Evolutionary conservation across 2,113 vertebrate genomes (phyloP).

Genomic region (Ailuropoda melanoleuca): DNA sequence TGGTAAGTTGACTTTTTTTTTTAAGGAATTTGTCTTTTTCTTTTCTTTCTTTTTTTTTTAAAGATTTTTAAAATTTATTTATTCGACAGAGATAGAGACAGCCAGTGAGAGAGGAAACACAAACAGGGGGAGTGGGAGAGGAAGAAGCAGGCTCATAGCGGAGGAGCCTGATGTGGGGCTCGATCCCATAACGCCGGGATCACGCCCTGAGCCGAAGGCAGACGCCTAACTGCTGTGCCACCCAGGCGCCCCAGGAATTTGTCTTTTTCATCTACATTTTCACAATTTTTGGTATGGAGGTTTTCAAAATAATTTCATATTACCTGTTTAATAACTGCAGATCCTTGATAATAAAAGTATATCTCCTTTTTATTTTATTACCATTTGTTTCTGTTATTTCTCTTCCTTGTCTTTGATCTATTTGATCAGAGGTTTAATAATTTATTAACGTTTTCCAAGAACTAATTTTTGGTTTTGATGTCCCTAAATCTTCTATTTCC

Average conservation of each 20-base stretch:
- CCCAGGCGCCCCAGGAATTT: too few relatives aligned
- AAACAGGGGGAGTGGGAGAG: too few relatives aligned
- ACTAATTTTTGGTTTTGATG: neutral
- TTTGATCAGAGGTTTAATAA: neutral
- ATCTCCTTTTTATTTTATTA: neutral
- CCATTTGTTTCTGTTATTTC: neutral
- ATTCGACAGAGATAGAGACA: too few relatives aligned
- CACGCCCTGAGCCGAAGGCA: too few relatives aligned
- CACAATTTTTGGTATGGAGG: neutral
- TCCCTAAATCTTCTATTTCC: slow-evolving; percentile 9
- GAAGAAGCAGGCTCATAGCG: too few relatives aligned
- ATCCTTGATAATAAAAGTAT: neutral
- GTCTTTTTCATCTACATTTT: neutral
- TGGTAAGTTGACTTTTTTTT: neutral
- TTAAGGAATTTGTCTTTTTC: too few relatives aligned
- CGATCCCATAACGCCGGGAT: too few relatives aligned
- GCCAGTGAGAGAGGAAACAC: too few relatives aligned
- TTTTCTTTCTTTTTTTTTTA: too few relatives aligned
- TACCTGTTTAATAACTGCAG: neutral
- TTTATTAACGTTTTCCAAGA: slow-evolving; percentile 7
- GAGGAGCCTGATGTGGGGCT: too few relatives aligned
- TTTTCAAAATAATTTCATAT: neutral
- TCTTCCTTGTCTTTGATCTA: neutral
- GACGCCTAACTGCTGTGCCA: too few relatives aligned
- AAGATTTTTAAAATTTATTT: too few relatives aligned